Evolutionary conservation across 2,888 invertebrate species (phyloP).

Genomic region (Pilophorus perplexus): DNA sequence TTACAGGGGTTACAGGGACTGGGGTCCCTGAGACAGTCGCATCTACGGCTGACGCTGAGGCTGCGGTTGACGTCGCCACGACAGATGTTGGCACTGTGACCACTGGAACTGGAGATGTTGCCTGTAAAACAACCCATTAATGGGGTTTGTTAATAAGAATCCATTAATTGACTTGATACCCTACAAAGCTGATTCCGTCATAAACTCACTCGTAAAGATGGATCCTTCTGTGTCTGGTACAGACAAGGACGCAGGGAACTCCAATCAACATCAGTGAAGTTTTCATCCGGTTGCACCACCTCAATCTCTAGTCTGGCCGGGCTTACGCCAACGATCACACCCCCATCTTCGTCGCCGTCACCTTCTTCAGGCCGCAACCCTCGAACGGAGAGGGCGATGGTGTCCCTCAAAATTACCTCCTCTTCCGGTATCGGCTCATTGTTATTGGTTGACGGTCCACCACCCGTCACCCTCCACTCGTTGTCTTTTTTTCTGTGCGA

Average conservation of each 20-base stretch:
- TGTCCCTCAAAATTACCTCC: background rate
- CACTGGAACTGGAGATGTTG: background rate
- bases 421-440: too few relatives aligned
- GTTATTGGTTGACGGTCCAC: background rate
- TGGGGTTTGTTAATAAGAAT: too few relatives aligned
- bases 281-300: too few relatives aligned
- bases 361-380: background rate
- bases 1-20: too few relatives aligned
- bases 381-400: background rate
- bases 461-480: background rate
- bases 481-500: background rate
- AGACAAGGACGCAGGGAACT: background rate
- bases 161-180: too few relatives aligned
- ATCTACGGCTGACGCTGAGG: too few relatives aligned
- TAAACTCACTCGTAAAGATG: background rate
- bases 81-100: too few relatives aligned
- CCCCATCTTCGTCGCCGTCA: background rate
- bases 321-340: too few relatives aligned
- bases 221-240: background rate
- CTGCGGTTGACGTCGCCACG: too few relatives aligned
- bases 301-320: too few relatives aligned
- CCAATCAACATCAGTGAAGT: background rate
- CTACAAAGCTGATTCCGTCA: too few relatives aligned
- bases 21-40: too few relatives aligned
- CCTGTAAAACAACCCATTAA: background rate